Evolutionary conservation across 2,797 vertebrate species (phyloP), one percentile per base, ranked within the genome.

Genomic region (Limosa lapponica): DNA sequence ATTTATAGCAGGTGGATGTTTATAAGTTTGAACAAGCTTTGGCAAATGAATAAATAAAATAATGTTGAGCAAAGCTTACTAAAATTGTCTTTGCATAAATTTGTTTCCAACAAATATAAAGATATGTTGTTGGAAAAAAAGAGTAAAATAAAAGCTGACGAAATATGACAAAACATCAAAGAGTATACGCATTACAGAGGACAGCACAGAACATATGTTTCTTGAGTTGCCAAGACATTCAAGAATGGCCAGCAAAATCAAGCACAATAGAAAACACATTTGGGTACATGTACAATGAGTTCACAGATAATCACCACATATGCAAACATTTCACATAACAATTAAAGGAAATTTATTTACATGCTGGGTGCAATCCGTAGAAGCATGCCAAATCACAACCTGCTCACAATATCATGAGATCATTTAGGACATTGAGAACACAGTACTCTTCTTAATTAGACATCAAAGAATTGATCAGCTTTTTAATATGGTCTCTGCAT

Each of bases 221-320:
- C 99, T 99, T 99, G 99, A 99, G 98, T 99, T 99, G 99, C 98
- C 98, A 97, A 98, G 98, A 98, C 96, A 98, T 98, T 97, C 95
- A 95, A 97, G 98, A 98, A 98, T 95, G 98, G 98, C 98, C 98
- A 97, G 98, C 99, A 99, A 98, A 98, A 99, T 99, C 99, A 99
- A 99, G 99, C 98, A 98, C 98, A 98, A 98, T 98, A 98, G 97
- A 97, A 98, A 98, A 99, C 98, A 99, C 97, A 98, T 98, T 97
- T 98, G 98, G 95, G 97, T 98, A 99, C 98, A 98, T 95, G 90
- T 98, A 98, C 98, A 98, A 98, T 96, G 96, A 98, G 97, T 98
- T 98, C 98, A 99, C 98, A 98, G 97, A 98, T 98, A 98, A 98
- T 97, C 98, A 98, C 97, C 97, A 98, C 97, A 98, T 98, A 96